These are phyloP conservation scores for Acomys russatus DNA, from an alignment of 2,797 vertebrate genomes.

Conservation along the genomic window DNA sequence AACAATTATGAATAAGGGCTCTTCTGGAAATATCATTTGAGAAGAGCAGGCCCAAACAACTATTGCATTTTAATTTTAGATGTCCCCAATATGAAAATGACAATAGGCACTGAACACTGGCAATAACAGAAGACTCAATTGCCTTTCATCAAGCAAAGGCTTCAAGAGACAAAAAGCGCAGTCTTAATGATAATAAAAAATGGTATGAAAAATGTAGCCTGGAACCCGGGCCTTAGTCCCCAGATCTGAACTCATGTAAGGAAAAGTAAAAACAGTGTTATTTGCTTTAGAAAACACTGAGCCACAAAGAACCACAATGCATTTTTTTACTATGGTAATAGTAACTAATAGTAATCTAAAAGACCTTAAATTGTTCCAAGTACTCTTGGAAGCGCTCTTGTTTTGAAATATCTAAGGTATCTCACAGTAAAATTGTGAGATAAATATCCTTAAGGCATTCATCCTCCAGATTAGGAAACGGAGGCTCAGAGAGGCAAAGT, in stretches of 20 bases:
- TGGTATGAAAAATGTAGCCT: not conserved
- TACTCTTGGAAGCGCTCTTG: not conserved
- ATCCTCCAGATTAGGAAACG: constrained; percentile 11
- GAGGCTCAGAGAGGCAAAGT: not conserved
- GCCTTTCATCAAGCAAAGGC: constrained; percentile 49
- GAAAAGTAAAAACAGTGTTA: not conserved
- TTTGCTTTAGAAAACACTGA: constrained; percentile 47
- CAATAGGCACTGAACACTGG: constrained; percentile 26
- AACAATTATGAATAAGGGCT: constrained; percentile 48
- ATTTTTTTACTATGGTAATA: not conserved
- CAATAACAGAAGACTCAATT: constrained; percentile 23
- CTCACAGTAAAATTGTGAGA: not conserved
- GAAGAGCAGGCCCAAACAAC: not conserved
- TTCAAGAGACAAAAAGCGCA: constrained; percentile 46
- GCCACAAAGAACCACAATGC: not conserved
- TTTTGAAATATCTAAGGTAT: not conserved
- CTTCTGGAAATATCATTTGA: constrained; percentile 1
- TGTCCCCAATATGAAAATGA: not conserved
- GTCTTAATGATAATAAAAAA: not conserved
- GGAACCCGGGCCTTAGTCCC: not conserved
- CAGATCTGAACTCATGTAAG: not conserved
- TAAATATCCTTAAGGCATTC: not conserved
- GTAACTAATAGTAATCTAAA: not conserved
- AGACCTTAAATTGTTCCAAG: not conserved
- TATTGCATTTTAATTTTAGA: not conserved